Base-by-base conservation (phyloP, 1,140 invertebrate genomes). In the Carcinoscorpius rotundicauda region DNA sequence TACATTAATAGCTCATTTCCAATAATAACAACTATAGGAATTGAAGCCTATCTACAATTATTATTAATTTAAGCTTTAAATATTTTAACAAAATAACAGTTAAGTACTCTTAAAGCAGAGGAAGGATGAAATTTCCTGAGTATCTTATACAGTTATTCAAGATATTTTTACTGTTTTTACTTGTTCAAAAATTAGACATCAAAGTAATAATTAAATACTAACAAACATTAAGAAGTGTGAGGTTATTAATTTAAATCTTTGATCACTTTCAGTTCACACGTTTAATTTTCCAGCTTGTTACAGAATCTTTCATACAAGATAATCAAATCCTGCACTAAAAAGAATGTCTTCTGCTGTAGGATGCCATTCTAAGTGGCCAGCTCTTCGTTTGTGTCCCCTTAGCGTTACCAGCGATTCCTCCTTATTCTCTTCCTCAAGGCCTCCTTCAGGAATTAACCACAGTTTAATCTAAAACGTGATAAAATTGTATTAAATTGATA, bases 301-400 rank as follows among this genome's bases (percentile, higher is more conserved):
- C 29, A 29, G 29, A 29, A 29, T 29, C 29, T 29, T 29, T 72
- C 75, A 78, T 74, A 91, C 87, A 74, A 88, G 77, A 73, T 89
- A 85, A 75, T 91, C 88, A 73, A 88, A 89, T 67, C 92, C 90
- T 66, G 87, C 87, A 74, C 88, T 92, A 66, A 93, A 84, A 8
- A 97, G 76, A 50, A 96, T 83, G 77, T 94, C 93, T 73, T 93
- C 88, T 56, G 92, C 92, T 1, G 88, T 87, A 3, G 94, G 93
- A 80, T 97, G 93, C 93, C 93, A 97, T 76, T 91, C 88, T 59
- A 97, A 83, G 70, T 92, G 85, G 64, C 89, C 86, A 0, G 90
- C 88, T 59, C 92, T 79, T 51, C 91, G 80, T 74, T 92, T 91
- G 78, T 97, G 94, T 0, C 87, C 87, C 69, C 85, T 83, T 5